Base-by-base conservation (phyloP, 2,888 invertebrate genomes). In the Holacanthella duospinosa region DNA sequence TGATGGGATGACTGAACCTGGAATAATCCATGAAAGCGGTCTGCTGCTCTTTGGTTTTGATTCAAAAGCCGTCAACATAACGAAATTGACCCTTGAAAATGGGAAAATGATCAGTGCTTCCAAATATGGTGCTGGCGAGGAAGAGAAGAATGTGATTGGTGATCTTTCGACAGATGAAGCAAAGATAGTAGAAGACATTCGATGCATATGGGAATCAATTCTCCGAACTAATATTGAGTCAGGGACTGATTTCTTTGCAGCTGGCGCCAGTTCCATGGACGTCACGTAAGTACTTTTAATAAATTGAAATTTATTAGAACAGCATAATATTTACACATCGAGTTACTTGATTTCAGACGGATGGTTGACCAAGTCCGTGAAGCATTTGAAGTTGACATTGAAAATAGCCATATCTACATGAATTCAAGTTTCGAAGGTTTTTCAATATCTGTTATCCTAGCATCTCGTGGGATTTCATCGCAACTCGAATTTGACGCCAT, bases 211-310 rank as follows among this genome's bases (percentile, higher is more conserved):
- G 96, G 83, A 84, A 66, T 85, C 86, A 0, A 95, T 96, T 72
- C 80, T 96, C 0, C 87, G 87, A 72, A 80, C 83, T 0, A 85
- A 87, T 1, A 82, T 88, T 4, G 85, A 87, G 12, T 83, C 85
- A 9, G 84, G 85, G 1, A 91, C 92, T 0, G 94, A 96, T 75
- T 96, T 97, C 80, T 96, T 97, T 78, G 84, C 84, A 1, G 84
- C 85, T n/a, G 96, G 96, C 16, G 96, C 92, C n/a, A 92, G 93
- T 0, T 95, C 95, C 6, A 96, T 97, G 93, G 96, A 97, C 77
- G 94, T 96, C 1, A 93, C 95, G 36, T 36, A 36, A 36, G 16
- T 12, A 36, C 16, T 36, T 6, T 36, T 16, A 6, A 36, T n/a
- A n/a, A n/a, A n/a, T 6, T 6, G 36, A 6, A 36, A 6, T 36